Base-by-base conservation (phyloP, 1,140 invertebrate species). In the Microplitis demolitor region DNA sequence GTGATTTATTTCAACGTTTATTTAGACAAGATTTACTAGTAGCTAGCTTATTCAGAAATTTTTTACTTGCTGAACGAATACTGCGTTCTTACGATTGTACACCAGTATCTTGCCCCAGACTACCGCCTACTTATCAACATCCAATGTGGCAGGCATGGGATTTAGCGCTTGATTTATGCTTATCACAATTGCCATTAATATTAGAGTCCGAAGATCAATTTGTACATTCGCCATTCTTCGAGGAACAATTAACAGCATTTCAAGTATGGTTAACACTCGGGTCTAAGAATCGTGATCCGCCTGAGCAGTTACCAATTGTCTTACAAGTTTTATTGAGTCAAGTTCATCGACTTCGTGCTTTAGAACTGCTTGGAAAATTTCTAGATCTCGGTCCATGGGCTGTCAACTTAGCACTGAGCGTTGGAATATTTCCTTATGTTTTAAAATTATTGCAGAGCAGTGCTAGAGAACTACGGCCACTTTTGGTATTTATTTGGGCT, bases 391-490 rank as follows among this genome's bases (percentile, higher is more conserved):
- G 98, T 16, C 93, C 96, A 2, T 98, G 97, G 96, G 97, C 98
- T 14, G 98, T 99, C 1, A 97, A 97, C 87, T 89, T 97, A 75
- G 97, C 98, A 45, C 89, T 99, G 11, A 96, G 95, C 64, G 98
- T 99, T 51, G 98, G 98, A 74, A 99, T 99, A 77, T 99, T 99
- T 86, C 98, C 98, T 3, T 99, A 99, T 87, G 97, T 99, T 74
- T 89, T 99, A 6, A 99, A 99, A 85, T 87, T 99, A 71, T 88
- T 98, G 58, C 97, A 99, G 88, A 97, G 96, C 77, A 96, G 94
- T 75, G 96, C 96, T 2, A 91, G 92, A 77, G 98, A 99, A 86
- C 88, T 99, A 68, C 89, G 97, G 39, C 95, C 97, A 8, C 89
- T 98, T 50, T 90, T 99, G 63, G 96, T 99, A 35, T 99, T 98